Conservation (phyloP, 1,140 invertebrate species). For the Hycleus cichorii region DNA sequence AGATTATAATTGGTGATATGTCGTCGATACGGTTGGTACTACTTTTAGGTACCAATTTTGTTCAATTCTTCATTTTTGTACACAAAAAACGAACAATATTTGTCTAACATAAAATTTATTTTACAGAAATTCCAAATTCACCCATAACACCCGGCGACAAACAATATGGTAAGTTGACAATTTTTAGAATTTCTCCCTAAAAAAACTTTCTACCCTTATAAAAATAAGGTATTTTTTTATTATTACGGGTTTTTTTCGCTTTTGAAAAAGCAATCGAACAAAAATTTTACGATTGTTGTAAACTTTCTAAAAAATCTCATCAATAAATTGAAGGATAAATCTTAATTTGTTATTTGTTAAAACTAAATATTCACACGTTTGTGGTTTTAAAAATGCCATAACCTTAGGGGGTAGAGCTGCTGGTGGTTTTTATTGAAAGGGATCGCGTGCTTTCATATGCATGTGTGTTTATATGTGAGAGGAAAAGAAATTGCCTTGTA, state of each 20-base stretch:
- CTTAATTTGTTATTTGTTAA: not conserved
- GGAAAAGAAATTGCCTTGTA: slow-evolving; percentile 12
- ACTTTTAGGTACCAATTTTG: slow-evolving; percentile 2
- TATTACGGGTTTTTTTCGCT: not conserved
- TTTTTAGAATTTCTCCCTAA: not conserved
- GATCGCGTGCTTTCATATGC: slow-evolving; percentile 12
- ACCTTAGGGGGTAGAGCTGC: slow-evolving; percentile 21
- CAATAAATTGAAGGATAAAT: no score
- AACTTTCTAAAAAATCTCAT: not conserved
- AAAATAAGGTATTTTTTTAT: no score
- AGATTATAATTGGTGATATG: slow-evolving; percentile 22
- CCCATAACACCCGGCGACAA: slow-evolving; percentile 21
- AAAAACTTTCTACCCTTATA: slow-evolving; percentile 1
- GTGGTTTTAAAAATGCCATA: slow-evolving; percentile 24
- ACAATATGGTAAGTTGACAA: slow-evolving; percentile 25
- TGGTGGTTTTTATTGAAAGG: slow-evolving; percentile 24
- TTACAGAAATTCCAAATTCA: slow-evolving; percentile 27
- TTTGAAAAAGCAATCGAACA: not conserved
- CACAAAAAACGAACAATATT: not conserved
- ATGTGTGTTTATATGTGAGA: not conserved
- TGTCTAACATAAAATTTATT: slow-evolving; percentile 4
- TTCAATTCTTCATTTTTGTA: not conserved
- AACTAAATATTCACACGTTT: slow-evolving; percentile 15
- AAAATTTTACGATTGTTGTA: not conserved
- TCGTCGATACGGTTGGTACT: slow-evolving; percentile 1